Conservation (phyloP, 2,797 vertebrate genomes). For the Micromesistius poutassou region DNA sequence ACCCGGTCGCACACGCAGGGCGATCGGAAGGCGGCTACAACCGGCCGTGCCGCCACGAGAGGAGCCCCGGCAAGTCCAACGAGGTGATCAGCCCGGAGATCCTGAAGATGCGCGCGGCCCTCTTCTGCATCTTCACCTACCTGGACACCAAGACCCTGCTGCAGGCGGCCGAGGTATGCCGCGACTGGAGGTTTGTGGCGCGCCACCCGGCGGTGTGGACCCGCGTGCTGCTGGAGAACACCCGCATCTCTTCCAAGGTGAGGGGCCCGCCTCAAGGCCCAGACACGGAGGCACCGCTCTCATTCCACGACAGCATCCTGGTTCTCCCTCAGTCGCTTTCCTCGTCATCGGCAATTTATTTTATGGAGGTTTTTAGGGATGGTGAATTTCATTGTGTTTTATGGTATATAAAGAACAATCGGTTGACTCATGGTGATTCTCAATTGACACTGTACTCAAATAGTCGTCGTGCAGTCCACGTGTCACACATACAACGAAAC, state of each 20-base stretch:
- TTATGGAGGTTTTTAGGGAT: not conserved
- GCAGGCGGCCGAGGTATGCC: conserved; percentile 87
- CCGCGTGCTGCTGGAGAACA: conserved; percentile 91
- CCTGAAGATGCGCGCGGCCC: conserved; percentile 93
- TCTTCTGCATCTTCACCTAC: conserved; percentile 99
- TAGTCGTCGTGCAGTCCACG: not conserved
- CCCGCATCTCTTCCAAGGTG: conserved; percentile 94
- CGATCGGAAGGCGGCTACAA: conserved; percentile 72
- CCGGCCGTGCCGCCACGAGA: conserved; percentile 79
- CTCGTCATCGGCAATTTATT: not conserved
- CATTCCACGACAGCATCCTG: not conserved
- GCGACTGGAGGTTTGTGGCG: conserved; percentile 96
- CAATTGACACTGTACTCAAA: not conserved
- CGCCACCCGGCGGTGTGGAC: conserved; percentile 97
- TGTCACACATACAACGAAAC: not conserved
- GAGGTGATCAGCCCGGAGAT: conserved; percentile 98
- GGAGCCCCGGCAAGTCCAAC: conserved; percentile 85
- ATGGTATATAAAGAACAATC: not conserved
- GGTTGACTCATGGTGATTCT: not conserved
- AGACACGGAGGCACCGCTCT: no score
- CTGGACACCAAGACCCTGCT: conserved; percentile 93
- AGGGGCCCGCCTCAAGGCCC: not conserved
- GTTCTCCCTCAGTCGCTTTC: not conserved
- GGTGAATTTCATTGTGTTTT: not conserved
- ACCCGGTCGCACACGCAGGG: conserved; percentile 41